These are phyloP conservation scores for Hiodon alosoides DNA, from an alignment of 2,113 vertebrate genomes.

Conservation along the genomic window DNA sequence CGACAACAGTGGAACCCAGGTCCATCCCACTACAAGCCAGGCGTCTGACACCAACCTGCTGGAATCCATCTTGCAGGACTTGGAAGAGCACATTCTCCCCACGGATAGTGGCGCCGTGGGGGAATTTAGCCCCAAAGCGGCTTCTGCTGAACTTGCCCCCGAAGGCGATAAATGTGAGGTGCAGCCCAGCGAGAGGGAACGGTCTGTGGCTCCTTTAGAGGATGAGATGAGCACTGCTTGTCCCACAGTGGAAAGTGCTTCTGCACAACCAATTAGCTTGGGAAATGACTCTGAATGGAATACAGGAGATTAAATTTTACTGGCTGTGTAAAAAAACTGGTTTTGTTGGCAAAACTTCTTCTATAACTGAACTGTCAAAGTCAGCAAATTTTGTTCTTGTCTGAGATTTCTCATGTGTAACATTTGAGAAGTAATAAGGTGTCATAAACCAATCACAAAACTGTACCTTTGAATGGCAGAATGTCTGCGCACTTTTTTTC, in stretches of 20 bases:
- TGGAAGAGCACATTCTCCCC: constrained; percentile 27
- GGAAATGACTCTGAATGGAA: background rate
- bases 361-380: background rate
- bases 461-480: constrained; percentile 5
- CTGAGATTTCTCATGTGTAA: constrained; percentile 1
- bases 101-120: background rate
- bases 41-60: constrained; percentile 23
- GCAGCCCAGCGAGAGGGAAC: background rate
- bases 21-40: background rate
- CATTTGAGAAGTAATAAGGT: background rate
- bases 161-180: background rate
- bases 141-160: background rate
- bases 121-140: background rate
- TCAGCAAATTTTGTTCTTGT: background rate
- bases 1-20: background rate
- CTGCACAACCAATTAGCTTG: background rate
- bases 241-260: background rate
- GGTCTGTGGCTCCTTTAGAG: background rate
- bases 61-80: constrained; percentile 33
- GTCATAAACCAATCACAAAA: background rate
- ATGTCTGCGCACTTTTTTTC: background rate
- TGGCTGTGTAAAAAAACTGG: no score
- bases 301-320: no score
- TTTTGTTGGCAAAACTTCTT: no score
- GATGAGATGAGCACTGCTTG: background rate